Percentiles rank a stretch among this genome's conserved stretches.
These are phyloP conservation scores for Volucella inanis DNA, from an alignment of 2,888 invertebrate species.

Conservation along the genomic window DNA sequence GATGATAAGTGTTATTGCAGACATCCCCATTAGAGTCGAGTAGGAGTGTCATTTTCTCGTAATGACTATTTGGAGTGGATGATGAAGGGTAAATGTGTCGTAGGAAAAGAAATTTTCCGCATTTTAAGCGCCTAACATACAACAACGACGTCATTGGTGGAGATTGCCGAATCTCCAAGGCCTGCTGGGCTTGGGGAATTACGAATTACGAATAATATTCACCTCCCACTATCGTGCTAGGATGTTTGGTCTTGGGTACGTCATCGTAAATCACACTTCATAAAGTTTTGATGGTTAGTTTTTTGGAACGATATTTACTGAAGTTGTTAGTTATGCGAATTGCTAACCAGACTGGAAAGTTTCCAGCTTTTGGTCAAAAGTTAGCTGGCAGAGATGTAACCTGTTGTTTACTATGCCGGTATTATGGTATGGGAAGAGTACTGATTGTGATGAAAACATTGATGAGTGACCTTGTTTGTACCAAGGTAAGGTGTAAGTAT, in stretches of 20 bases:
- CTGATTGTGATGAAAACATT: too few relatives aligned
- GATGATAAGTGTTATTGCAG: constrained; percentile 75
- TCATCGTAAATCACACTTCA: constrained; percentile 34
- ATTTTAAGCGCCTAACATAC: constrained; percentile 39
- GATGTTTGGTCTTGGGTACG: constrained; percentile 20
- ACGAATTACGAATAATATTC: too few relatives aligned
- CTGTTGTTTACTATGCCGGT: too few relatives aligned
- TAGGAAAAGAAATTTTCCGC: constrained; percentile 55
- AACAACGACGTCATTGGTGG: neutral
- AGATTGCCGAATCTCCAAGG: neutral
- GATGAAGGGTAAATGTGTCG: constrained; percentile 51
- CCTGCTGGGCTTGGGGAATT: too few relatives aligned
- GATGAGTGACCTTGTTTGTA: too few relatives aligned
- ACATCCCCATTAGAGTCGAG: constrained; percentile 72
- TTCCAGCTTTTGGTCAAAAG: too few relatives aligned
- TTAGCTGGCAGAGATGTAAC: too few relatives aligned
- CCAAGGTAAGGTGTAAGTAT: too few relatives aligned
- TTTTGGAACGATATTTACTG: neutral
- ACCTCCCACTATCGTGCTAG: neutral
- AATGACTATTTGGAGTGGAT: constrained; percentile 61
- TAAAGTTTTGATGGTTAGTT: constrained; percentile 25
- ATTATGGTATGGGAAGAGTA: too few relatives aligned
- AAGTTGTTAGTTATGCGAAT: too few relatives aligned
- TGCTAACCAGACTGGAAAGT: too few relatives aligned
- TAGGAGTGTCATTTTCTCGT: constrained; percentile 72